A percentile compares a stretch with the other conserved stretches of the same genome.
Evolutionary conservation across 2,888 invertebrate genomes (phyloP).

Genomic region (Pseudococcus jackbeardsleyi): DNA sequence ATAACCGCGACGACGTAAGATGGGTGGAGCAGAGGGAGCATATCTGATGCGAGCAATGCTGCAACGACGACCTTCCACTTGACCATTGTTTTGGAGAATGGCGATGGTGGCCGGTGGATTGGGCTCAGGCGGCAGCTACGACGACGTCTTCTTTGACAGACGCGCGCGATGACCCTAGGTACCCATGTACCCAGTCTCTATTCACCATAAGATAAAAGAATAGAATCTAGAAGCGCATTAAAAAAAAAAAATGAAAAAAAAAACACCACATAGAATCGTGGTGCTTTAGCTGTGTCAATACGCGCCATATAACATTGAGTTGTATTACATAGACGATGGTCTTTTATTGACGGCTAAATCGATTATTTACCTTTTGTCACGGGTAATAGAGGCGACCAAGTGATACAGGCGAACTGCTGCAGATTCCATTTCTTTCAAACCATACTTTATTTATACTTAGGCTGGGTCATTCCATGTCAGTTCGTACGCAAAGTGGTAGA

Average conservation of each 20-base stretch:
- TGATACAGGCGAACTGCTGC: background rate
- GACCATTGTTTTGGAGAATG: conserved; percentile 35
- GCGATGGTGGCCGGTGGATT: background rate
- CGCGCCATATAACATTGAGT: background rate
- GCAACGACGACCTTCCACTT: conserved; percentile 39
- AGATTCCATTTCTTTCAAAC: background rate
- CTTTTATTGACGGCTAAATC: conserved; percentile 7
- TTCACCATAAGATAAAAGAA: background rate
- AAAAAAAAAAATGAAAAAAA: background rate
- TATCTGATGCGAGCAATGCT: background rate
- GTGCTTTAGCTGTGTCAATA: conserved; percentile 30
- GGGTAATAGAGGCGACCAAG: background rate
- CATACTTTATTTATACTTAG: too few species aligned
- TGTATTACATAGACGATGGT: background rate
- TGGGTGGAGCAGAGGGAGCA: background rate
- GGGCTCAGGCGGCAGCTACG: too few species aligned
- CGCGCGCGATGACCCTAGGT: background rate
- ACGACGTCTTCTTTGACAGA: background rate
- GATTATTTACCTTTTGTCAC: conserved; percentile 21
- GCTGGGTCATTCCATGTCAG: too few species aligned
- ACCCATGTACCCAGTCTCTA: background rate
- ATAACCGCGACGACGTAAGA: conserved; percentile 15
- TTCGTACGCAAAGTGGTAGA: too few species aligned
- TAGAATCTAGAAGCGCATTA: background rate
- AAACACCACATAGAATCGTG: background rate